Evolutionary conservation across 1,140 invertebrate species (phyloP), one percentile per base, ranked within the genome.

Genomic region (Maconellicoccus hirsutus): DNA sequence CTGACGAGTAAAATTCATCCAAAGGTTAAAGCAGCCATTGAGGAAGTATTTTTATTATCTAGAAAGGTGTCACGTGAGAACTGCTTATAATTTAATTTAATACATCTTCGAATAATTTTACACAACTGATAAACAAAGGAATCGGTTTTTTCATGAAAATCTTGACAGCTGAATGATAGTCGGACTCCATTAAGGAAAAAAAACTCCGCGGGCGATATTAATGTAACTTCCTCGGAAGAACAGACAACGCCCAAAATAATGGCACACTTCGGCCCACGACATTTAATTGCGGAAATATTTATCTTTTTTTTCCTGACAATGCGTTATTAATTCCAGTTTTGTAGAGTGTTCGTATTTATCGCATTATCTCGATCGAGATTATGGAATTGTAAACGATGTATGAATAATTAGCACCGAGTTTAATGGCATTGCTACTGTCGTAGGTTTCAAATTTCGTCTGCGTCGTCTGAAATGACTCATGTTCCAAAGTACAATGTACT

Each of bases 131-230:
- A 52, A 52, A 52, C 42, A 52, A 52, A 52, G 42, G 42, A 52
- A 52, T 52, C 42, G 42, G 3, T 4, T 16, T 52, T 52, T 52
- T 52, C 42, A 25, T 66, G 22, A 26, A 66, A 66, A 66, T 66
- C 61, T 23, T 66, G 61, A 66, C 61, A 66, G 61, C 25, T 66
- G 61, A 66, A 66, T 66, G 61, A 66, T 66, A 66, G 61, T 66
- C 21, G 61, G 16, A 26, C 21, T 66, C 25, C 61, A 66, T 66
- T 66, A 66, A 66, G 25, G 61, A 14, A 25, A 66, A 66, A 26
- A 59, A 66, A 26, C 61, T 10, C 22, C 21, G 61, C 25, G 16
- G 25, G 61, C 61, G 25, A 66, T 66, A 66, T 66, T 66, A 66
- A 66, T 66, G 61, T 66, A 66, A 66, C 61, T 66, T 23, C 61